Percentiles rank a stretch among this genome's conserved stretches.
These are phyloP conservation scores for Axea sp. DNA, from an alignment of 2,888 invertebrate genomes.

Conservation along the genomic window DNA sequence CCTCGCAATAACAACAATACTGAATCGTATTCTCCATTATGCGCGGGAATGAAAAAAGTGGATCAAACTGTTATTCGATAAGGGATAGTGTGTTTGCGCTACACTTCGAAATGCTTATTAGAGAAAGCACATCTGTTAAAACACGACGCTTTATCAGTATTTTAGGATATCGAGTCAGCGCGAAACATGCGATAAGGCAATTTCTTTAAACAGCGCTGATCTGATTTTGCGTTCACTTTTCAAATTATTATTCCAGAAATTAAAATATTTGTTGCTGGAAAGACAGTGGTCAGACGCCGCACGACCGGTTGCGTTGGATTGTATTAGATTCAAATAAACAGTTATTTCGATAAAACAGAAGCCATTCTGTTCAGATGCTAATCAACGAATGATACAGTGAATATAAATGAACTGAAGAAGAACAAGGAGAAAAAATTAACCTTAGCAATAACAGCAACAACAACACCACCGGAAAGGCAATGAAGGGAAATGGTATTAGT, in stretches of 20 bases:
- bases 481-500: background rate
- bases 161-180: constrained; percentile 29
- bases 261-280: too few species aligned
- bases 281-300: too few species aligned
- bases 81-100: constrained; percentile 72
- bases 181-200: constrained; percentile 24
- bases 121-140: constrained; percentile 76
- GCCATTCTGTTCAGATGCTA: too few species aligned
- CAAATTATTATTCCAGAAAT: too few species aligned
- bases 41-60: constrained; percentile 27
- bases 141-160: constrained; percentile 67
- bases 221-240: constrained; percentile 1
- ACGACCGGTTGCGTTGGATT: too few species aligned
- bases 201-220: constrained; percentile 25
- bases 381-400: too few species aligned
- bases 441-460: too few species aligned
- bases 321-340: too few species aligned
- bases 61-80: constrained; percentile 66
- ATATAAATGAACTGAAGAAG: too few species aligned
- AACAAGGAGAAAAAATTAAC: too few species aligned
- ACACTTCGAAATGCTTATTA: constrained; percentile 75
- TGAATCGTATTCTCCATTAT: constrained; percentile 24
- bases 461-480: too few species aligned
- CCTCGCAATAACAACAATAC: constrained; percentile 23
- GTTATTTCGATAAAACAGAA: too few species aligned